Evolutionary conservation across 1,140 invertebrate species (phyloP).

Genomic region (Caenorhabditis tropicalis): DNA sequence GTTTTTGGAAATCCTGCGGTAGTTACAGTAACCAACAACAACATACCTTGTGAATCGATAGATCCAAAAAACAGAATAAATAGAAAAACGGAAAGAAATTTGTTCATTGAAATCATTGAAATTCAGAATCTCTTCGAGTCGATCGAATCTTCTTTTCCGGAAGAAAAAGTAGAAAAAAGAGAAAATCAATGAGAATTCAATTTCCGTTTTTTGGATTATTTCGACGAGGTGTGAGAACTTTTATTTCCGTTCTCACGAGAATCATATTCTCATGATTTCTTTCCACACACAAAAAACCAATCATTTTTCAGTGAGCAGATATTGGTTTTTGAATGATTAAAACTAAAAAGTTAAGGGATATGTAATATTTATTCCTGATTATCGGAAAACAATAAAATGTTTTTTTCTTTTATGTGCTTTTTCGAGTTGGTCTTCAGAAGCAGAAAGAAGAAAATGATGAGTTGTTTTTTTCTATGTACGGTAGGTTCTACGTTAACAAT

Average conservation of each 20-base stretch:
- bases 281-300: neutral
- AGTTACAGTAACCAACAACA: too few relatives aligned
- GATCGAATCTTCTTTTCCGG: neutral
- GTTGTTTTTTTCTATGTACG: neutral
- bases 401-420: neutral
- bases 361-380: constrained; percentile 32
- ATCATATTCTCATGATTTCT: neutral
- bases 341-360: neutral
- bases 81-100: neutral
- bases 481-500: neutral
- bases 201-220: neutral
- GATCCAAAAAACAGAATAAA: neutral
- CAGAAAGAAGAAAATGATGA: neutral
- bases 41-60: neutral
- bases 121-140: neutral
- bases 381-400: neutral
- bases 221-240: neutral
- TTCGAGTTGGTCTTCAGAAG: neutral
- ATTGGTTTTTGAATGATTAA: too few relatives aligned
- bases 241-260: neutral
- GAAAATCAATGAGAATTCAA: neutral
- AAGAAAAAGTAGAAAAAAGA: neutral
- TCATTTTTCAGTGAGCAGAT: neutral
- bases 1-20: too few relatives aligned
- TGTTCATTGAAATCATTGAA: neutral